phyloP scores from a whole-genome alignment of 2,797 vertebrate species.

The Micromesistius poutassou region DNA sequence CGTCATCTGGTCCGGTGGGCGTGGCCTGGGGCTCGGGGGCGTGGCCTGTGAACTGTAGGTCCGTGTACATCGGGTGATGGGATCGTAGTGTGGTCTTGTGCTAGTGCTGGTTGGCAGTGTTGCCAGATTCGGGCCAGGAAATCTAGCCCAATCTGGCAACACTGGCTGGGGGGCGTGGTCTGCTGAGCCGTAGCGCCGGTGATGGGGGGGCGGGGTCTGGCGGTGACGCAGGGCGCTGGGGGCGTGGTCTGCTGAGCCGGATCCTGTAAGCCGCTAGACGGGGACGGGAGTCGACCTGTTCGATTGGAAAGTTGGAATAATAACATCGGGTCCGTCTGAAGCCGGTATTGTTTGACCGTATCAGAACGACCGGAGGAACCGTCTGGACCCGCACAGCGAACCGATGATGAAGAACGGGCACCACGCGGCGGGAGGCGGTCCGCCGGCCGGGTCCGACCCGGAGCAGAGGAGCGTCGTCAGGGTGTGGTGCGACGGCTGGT shows the following conservation, averaged over 20 bases:
- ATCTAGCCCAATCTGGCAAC: too few relatives aligned
- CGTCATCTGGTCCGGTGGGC: neutral
- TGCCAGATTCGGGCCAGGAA: too few relatives aligned
- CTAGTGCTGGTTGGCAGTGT: too few relatives aligned
- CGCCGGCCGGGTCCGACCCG: constrained; percentile 13
- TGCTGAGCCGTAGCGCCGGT: too few relatives aligned
- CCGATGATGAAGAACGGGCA: constrained; percentile 77
- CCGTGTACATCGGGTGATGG: neutral
- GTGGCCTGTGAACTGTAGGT: too few relatives aligned
- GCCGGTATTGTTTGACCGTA: neutral
- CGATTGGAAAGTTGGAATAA: neutral
- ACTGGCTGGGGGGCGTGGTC: too few relatives aligned
- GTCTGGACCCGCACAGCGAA: too few relatives aligned
- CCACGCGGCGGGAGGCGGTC: constrained; percentile 44
- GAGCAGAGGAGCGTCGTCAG: constrained; percentile 76
- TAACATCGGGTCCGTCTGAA: neutral
- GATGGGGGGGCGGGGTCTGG: too few relatives aligned
- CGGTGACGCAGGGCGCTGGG: neutral
- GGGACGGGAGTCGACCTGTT: neutral
- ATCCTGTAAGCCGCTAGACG: neutral
- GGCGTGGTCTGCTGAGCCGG: neutral
- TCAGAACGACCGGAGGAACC: too few relatives aligned
- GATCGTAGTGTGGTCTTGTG: too few relatives aligned
- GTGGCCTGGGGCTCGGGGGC: too few relatives aligned
- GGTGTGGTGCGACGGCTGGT: constrained; percentile 95